Evolutionary conservation across 2,888 invertebrate genomes (phyloP).

Genomic region (Limenitis camilla): DNA sequence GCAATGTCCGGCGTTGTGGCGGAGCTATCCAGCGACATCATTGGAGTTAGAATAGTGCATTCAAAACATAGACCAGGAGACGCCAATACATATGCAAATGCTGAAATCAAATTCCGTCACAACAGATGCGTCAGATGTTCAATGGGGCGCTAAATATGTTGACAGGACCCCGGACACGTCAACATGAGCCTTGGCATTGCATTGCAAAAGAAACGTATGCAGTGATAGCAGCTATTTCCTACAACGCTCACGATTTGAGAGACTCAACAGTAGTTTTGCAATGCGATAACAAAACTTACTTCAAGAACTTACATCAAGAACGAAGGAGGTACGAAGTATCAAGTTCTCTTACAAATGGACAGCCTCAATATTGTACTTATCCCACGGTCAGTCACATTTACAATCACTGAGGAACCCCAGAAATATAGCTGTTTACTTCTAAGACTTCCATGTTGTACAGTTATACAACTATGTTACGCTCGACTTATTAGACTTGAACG

Average conservation of each 20-base stretch:
- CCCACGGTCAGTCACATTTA: no score
- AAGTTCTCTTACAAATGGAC: no score
- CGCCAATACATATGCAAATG: slow-evolving; percentile 5
- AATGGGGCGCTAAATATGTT: slow-evolving; percentile 10
- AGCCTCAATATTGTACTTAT: no score
- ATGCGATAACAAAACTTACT: slow-evolving; percentile 28
- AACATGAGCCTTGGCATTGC: slow-evolving; percentile 18
- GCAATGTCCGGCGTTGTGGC: no score
- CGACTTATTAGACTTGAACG: no score
- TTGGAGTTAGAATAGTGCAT: background rate
- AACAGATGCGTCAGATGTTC: no score
- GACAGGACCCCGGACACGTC: slow-evolving; percentile 6
- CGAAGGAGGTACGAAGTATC: no score
- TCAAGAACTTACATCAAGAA: slow-evolving; percentile 27
- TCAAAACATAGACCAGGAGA: background rate
- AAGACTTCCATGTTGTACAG: no score
- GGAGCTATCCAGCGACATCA: no score
- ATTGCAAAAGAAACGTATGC: slow-evolving; percentile 24
- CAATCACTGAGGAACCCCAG: no score
- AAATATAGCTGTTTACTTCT: no score
- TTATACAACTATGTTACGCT: no score
- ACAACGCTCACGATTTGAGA: background rate
- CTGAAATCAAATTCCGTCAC: background rate
- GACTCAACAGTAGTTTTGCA: slow-evolving; percentile 21
- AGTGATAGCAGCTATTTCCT: slow-evolving; percentile 16